Base-by-base conservation (phyloP, 2,888 invertebrate species). In the Trachelus stipa region DNA sequence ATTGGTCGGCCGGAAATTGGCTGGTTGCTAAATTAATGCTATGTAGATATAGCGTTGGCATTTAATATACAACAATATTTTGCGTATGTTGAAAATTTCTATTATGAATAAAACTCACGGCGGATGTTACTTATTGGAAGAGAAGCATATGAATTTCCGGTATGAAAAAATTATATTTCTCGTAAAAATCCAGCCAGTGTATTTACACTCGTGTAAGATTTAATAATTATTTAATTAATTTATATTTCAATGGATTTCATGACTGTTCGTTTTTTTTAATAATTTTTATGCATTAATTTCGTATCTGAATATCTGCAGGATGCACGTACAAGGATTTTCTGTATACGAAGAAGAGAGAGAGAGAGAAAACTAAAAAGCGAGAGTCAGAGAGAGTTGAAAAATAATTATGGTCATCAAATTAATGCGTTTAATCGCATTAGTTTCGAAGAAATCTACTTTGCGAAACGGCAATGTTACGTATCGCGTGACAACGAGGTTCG, bases 401-500 rank as follows among this genome's bases (percentile, higher is more conserved):
- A 73, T 12, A 56, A 69, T 78, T 74, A 73, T 73, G 77, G 73
- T 76, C 76, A 73, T 73, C 12, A 78, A 76, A 82, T 83, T 80
- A 79, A 76, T 81, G 78, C 77, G 78, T 79, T 40, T 78, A 74
- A 83, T 78, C 74, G 73, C 40, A 71, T 75, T 30, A 76, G 69
- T 74, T 69, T 68, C 77, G 69, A 34, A 75, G 77, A 75, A 79
- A 73, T 78, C 76, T 76, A 78, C 37, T 79, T 80, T 69, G 71
- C 68, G 37, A 69, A 77, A 74, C 56, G 69, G 33, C 34, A 34
- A 71, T 33, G 37, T 69, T 77, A 77, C 75, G 78, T 77, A 75
- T 83, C 76, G 79, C 81, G 83, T 80, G 80, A 80, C 81, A 79
- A 69, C 37, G 37, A 69, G 76, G 74, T 73, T 74, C 81, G 75